Percentiles rank a stretch among this genome's conserved stretches.
phyloP scores from a whole-genome alignment of 2,797 vertebrate species.

The Limosa lapponica region DNA sequence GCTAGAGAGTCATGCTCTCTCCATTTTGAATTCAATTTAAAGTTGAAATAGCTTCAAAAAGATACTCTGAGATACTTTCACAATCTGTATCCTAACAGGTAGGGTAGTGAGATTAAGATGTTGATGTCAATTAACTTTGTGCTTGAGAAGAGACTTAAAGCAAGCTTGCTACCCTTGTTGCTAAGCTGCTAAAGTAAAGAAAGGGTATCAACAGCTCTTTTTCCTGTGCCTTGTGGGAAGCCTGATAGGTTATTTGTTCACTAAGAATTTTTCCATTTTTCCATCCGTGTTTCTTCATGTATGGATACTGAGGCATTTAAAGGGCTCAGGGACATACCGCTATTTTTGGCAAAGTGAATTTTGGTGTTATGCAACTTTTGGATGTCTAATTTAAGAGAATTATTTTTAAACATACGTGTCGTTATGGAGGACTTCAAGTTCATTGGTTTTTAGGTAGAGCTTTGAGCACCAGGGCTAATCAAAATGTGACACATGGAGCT shows the following conservation, averaged over 20 bases:
- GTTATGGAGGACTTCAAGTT: neutral
- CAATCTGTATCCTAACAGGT: neutral
- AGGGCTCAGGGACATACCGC: neutral
- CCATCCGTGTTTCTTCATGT: neutral
- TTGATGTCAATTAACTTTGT: neutral
- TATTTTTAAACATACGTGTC: neutral
- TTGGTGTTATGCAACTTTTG: neutral
- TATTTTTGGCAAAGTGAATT: neutral
- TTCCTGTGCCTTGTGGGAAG: neutral
- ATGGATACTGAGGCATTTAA: neutral
- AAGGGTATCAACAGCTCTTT: neutral
- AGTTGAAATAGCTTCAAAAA: neutral
- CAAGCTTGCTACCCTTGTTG: neutral
- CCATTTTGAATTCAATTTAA: neutral
- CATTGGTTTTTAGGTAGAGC: neutral
- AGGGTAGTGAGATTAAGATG: neutral
- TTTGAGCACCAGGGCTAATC: neutral
- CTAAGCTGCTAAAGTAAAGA: neutral
- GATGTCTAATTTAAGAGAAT: neutral
- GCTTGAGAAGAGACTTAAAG: neutral
- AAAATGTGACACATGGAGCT: neutral
- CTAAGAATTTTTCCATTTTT: neutral
- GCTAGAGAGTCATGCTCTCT: neutral
- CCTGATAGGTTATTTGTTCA: neutral
- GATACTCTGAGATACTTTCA: neutral